phyloP scores from a whole-genome alignment of 2,888 invertebrate genomes.

The Nasonia oneida region DNA sequence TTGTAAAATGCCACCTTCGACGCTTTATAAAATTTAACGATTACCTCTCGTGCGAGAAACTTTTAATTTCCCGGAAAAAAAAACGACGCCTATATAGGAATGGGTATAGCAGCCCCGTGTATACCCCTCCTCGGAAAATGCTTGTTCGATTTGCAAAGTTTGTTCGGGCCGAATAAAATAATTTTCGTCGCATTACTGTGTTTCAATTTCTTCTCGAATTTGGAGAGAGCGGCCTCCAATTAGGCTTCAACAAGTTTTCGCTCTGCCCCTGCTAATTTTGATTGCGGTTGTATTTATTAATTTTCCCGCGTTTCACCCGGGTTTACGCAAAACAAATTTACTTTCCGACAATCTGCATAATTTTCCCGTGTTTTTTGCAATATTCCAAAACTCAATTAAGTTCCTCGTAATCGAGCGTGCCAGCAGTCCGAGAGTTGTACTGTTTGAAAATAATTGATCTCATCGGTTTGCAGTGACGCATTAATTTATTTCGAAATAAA shows the following conservation, averaged over 20 bases:
- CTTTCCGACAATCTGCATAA: background rate
- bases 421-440: too few species aligned
- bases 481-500: too few species aligned
- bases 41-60: background rate
- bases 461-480: background rate
- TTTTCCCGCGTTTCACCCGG: background rate
- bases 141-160: background rate
- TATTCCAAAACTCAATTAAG: background rate
- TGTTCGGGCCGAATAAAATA: background rate
- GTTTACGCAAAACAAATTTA: slow-evolving; percentile 8
- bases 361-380: background rate
- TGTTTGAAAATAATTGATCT: background rate
- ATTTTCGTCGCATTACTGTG: background rate
- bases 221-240: background rate
- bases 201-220: slow-evolving; percentile 1
- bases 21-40: slow-evolving; percentile 14
- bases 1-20: slow-evolving; percentile 17
- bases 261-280: background rate
- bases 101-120: background rate
- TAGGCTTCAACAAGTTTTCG: slow-evolving; percentile 14
- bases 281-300: slow-evolving; percentile 11
- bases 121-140: background rate
- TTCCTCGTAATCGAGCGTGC: too few species aligned
- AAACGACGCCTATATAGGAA: background rate
- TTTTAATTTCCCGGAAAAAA: slow-evolving; percentile 1